Evolutionary conservation across 2,888 invertebrate species (phyloP).

Genomic region (Anthoptus insignis): DNA sequence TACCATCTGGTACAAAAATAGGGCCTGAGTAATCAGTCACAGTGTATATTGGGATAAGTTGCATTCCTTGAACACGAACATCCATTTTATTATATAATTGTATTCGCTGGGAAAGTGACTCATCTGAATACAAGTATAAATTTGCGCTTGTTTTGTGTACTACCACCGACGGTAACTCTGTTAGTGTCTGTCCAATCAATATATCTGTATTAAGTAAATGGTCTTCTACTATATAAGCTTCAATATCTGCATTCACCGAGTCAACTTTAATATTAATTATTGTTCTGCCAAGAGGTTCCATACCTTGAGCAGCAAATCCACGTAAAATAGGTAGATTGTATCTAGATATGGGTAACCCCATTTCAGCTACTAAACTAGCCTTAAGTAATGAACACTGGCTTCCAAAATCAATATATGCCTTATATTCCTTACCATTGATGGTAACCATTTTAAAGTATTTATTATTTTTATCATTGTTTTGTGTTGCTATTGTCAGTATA

Average conservation of each 20-base stretch:
- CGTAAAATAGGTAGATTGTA: slow-evolving; percentile 17
- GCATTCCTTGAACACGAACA: too few relatives aligned
- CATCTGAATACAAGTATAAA: too few relatives aligned
- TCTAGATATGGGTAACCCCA: background rate
- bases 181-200: background rate
- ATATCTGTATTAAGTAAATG: background rate
- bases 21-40: too few relatives aligned
- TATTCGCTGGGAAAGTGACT: too few relatives aligned
- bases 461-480: slow-evolving; percentile 4
- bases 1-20: background rate
- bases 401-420: slow-evolving; percentile 42
- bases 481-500: background rate
- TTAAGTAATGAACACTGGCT: slow-evolving; percentile 42
- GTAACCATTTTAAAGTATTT: slow-evolving; percentile 33
- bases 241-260: background rate
- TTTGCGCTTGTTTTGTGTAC: background rate
- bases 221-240: background rate
- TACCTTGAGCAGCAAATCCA: slow-evolving; percentile 17
- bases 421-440: slow-evolving; percentile 21
- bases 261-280: background rate
- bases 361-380: slow-evolving; percentile 1
- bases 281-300: background rate
- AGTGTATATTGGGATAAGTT: too few relatives aligned
- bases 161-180: background rate
- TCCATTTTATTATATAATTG: too few relatives aligned